A percentile compares a stretch with the other conserved stretches of the same genome.
phyloP scores from a whole-genome alignment of 2,113 vertebrate species.

The Rhinogobius similis region DNA sequence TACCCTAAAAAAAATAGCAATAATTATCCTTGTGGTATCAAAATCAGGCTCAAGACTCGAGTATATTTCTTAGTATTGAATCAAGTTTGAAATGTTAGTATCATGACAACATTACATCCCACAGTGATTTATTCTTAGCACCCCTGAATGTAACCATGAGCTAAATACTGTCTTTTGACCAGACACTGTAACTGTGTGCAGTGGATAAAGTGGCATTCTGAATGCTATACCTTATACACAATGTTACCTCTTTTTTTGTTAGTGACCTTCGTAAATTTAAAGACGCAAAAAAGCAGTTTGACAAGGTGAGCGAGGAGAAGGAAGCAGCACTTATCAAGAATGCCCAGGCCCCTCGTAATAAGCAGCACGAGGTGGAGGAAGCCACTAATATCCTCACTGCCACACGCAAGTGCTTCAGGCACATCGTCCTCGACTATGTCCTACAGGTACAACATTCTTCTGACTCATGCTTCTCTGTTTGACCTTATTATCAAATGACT shows the following conservation, averaged over 20 bases:
- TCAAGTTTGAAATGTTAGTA: no score
- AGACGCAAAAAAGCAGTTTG: conserved; percentile 98
- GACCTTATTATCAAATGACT: not conserved
- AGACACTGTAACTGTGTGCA: not conserved
- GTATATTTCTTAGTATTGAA: no score
- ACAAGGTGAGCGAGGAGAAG: conserved; percentile 98
- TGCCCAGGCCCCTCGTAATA: conserved; percentile 93
- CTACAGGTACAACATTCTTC: conserved; percentile 82
- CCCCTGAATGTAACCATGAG: not conserved
- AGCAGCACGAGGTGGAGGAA: conserved; percentile 95
- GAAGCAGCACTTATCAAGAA: conserved; percentile 94
- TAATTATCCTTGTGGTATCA: no score
- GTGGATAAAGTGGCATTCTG: not conserved
- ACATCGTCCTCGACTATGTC: conserved; percentile 96
- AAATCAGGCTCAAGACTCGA: no score
- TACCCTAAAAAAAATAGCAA: no score
- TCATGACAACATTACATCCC: no score
- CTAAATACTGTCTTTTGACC: not conserved
- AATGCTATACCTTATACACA: not conserved
- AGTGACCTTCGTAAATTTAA: conserved; percentile 98
- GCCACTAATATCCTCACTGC: conserved; percentile 92
- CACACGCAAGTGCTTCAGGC: conserved; percentile 94
- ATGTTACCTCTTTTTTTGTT: conserved; percentile 15
- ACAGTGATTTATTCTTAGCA: not conserved
- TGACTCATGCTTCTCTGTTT: not conserved